A percentile compares a stretch with the other conserved stretches of the same genome.
Conservation (phyloP, 2,797 vertebrate genomes). For the Scolopax rusticola region DNA sequence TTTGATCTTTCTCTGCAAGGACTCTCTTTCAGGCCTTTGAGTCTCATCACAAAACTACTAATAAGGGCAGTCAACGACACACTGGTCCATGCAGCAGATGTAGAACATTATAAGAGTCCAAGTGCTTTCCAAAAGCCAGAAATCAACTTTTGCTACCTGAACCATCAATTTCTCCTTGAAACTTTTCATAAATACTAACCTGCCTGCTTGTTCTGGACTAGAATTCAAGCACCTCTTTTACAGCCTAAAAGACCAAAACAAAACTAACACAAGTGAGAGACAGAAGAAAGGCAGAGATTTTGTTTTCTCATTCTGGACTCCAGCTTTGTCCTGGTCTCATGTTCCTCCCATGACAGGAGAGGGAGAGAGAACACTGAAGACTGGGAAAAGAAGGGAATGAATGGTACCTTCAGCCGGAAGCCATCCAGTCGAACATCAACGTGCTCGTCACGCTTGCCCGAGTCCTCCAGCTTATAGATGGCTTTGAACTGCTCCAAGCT, state of each 20-base stretch:
- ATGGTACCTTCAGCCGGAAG: constrained; percentile 86
- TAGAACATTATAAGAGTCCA: accelerated
- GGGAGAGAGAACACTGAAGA: neutral
- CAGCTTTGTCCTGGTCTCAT: neutral
- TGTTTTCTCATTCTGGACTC: neutral
- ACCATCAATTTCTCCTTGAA: neutral
- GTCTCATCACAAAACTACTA: neutral
- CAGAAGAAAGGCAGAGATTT: neutral
- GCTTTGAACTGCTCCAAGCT: constrained; percentile 97
- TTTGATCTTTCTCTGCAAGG: neutral
- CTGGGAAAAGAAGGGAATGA: neutral
- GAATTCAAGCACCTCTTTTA: neutral
- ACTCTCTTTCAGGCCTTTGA: neutral
- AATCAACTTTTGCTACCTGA: neutral
- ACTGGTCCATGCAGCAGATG: accelerated
- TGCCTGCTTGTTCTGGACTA: neutral
- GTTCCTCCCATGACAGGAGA: neutral
- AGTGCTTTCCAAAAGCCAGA: neutral
- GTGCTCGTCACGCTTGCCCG: constrained; percentile 88
- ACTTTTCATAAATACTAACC: neutral
- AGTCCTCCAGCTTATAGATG: constrained; percentile 93
- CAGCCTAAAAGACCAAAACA: neutral
- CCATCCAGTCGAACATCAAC: constrained; percentile 91
- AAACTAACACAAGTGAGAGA: neutral
- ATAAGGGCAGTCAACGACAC: neutral